Conservation (phyloP, 1,140 invertebrate genomes). For the Polypedilum vanderplanki region DNA sequence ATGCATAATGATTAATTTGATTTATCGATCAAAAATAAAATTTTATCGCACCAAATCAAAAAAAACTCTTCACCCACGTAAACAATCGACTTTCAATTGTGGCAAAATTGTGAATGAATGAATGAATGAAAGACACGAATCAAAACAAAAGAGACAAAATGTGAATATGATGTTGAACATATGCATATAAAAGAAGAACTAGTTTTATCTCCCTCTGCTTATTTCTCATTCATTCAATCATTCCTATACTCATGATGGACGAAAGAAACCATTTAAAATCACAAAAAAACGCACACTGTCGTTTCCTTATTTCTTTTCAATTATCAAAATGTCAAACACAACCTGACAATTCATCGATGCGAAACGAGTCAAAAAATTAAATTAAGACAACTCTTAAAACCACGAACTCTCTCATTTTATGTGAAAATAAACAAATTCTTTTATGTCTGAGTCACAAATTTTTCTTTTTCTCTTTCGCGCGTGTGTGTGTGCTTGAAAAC, state of each 20-base stretch:
- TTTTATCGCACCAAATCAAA: too few species aligned
- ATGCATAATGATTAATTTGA: too few species aligned
- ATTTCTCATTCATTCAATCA: too few species aligned
- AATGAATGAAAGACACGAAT: slow-evolving; percentile 13
- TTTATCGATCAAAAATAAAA: too few species aligned
- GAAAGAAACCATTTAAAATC: neutral
- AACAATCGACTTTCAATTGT: too few species aligned
- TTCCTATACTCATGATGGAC: too few species aligned
- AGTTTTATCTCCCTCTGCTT: neutral
- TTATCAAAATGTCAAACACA: slow-evolving; percentile 8
- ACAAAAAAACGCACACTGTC: neutral
- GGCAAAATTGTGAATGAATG: slow-evolving; percentile 2
- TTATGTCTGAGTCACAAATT: neutral
- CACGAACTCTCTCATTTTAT: neutral
- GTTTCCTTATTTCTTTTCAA: slow-evolving; percentile 6
- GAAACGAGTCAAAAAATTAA: neutral
- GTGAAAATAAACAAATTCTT: too few species aligned
- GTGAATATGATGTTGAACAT: too few species aligned
- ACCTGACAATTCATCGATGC: neutral
- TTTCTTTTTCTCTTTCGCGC: neutral
- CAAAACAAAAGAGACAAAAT: slow-evolving; percentile 10
- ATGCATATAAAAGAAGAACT: neutral
- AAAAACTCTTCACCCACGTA: too few species aligned
- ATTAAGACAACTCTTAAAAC: neutral
- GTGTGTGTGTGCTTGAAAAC: neutral